A percentile compares a stretch with the other conserved stretches of the same genome.
Conservation (phyloP, 2,113 vertebrate genomes). For the Oreochromis aureus region DNA sequence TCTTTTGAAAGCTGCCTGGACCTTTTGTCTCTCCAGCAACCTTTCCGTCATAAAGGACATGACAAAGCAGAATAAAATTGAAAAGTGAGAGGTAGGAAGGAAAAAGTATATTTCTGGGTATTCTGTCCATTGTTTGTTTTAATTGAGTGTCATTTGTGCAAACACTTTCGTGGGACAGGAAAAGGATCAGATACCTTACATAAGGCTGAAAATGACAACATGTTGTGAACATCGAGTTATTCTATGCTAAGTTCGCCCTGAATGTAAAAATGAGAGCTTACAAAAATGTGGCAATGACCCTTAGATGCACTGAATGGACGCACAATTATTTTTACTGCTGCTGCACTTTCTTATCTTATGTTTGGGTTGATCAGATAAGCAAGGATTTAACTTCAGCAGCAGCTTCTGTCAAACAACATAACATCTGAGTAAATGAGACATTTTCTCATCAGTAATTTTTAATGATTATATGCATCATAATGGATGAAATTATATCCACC, state of each 20-base stretch:
- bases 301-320: neutral
- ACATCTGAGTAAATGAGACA: neutral
- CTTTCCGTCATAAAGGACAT: neutral
- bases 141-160: neutral
- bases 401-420: neutral
- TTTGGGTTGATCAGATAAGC: neutral
- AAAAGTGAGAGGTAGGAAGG: neutral
- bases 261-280: neutral
- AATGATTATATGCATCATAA: neutral
- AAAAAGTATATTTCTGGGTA: neutral
- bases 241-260: neutral
- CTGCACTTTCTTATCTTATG: neutral
- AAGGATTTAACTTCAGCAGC: neutral
- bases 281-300: constrained; percentile 9
- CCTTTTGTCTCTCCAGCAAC: neutral
- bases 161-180: neutral
- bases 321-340: neutral
- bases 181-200: neutral
- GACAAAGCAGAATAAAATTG: neutral
- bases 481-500: neutral
- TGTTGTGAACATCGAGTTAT: neutral
- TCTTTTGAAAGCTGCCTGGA: neutral
- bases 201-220: neutral
- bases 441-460: neutral
- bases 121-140: neutral